Base-by-base conservation (phyloP, 2,113 vertebrate species). In the Proterorhinus semilunaris region DNA sequence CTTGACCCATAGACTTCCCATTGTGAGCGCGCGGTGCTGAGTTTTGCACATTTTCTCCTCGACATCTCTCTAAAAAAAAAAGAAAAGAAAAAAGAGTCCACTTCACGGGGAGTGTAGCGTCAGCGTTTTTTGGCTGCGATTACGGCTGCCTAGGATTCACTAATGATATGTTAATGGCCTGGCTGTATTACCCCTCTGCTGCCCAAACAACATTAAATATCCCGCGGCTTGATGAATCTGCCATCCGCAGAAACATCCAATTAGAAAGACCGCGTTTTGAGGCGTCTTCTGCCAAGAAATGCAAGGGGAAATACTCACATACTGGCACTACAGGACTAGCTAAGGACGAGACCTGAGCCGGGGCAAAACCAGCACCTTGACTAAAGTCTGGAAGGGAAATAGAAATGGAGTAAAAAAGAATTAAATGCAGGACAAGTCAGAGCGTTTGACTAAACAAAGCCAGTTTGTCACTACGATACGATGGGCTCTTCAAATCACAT, bases 121-220 rank as follows among this genome's bases (percentile, higher is more conserved):
- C 88, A 90, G 90, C 90, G 10, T 83, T 89, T 89, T 36, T 80
- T 83, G 86, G 68, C 83, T 81, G 84, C 86, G 86, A 88, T 88
- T 83, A 84, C 77, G 17, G 70, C 82, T 71, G 82, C 84, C 87
- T 84, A 89, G 76, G 76, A 83, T 79, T 86, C 67, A 81, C 84
- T 91, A 91, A 91, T 90, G 88, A 88, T 86, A 87, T 90, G 90
- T 83, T 91, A 91, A 91, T 91, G 80, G 78, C 68, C 86, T 86
- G 87, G 82, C 88, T 88, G 83, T 81, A 80, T 87, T 88, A 87
- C 80, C 87, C 85, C 83, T 90, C 88, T 86, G 90, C 85, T 90
- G 87, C 83, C 82, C 87, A 91, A 91, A 90, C 85, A 90, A 90
- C 90, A 88, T 90, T 88, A 86, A 86, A 83, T 80, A 87, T 81